Evolutionary conservation across 2,113 vertebrate genomes (phyloP).

Genomic region (Salvelinus alpinus): DNA sequence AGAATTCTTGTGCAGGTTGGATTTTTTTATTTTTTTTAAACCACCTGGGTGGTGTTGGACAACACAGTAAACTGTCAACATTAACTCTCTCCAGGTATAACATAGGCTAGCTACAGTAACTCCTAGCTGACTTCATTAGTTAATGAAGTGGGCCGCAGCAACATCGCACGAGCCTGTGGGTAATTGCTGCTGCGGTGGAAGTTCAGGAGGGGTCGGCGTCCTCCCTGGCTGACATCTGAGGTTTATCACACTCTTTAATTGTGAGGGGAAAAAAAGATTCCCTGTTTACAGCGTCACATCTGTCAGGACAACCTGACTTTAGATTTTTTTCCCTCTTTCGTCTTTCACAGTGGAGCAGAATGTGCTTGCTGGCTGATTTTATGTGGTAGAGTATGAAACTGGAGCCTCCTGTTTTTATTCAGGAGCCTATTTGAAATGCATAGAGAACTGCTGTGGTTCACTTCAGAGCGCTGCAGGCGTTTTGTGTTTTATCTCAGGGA

Average conservation of each 20-base stretch:
- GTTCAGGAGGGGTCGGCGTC: background rate
- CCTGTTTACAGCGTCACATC: conserved; percentile 62
- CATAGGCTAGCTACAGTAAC: conserved; percentile 13
- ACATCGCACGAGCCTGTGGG: conserved; percentile 37
- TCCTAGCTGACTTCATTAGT: conserved; percentile 57
- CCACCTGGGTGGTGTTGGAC: too few species aligned
- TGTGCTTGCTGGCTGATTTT: conserved; percentile 46
- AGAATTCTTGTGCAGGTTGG: background rate
- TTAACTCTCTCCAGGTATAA: background rate
- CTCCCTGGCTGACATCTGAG: conserved; percentile 56
- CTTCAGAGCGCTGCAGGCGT: conserved; percentile 45
- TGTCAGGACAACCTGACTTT: conserved; percentile 71
- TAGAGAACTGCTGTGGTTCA: conserved; percentile 33
- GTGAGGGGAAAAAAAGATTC: conserved; percentile 64
- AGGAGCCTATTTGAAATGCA: conserved; percentile 51
- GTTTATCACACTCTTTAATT: conserved; percentile 78
- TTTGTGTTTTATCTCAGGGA: conserved; percentile 40
- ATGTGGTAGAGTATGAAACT: conserved; percentile 55
- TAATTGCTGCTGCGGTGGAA: conserved; percentile 35
- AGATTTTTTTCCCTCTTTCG: conserved; percentile 51
- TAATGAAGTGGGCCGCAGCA: conserved; percentile 49
- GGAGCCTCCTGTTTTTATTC: conserved; percentile 48
- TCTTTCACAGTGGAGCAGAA: conserved; percentile 25
- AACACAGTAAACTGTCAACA: conserved; percentile 26
- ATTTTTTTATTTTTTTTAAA: background rate